phyloP scores from a whole-genome alignment of 2,797 vertebrate species.

The Tinamus major region DNA sequence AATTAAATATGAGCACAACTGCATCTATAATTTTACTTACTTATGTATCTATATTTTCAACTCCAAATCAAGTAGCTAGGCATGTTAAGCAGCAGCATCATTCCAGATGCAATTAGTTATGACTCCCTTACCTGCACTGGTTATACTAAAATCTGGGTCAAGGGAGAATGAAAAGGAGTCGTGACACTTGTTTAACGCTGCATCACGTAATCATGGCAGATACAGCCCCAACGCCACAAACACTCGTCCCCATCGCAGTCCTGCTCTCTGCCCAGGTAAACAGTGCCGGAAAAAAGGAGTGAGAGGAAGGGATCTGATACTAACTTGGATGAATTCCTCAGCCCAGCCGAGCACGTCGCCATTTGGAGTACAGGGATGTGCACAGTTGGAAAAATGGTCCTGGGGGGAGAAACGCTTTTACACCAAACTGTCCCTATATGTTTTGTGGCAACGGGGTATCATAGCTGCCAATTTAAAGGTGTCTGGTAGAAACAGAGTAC shows the following conservation, averaged over 20 bases:
- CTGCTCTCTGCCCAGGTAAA: neutral
- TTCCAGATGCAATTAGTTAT: constrained; percentile 26
- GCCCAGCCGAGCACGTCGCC: too few species aligned
- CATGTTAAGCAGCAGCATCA: neutral
- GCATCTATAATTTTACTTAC: constrained; percentile 7
- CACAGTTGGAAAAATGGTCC: rapidly evolving
- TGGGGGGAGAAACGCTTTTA: neutral
- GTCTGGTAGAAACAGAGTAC: neutral
- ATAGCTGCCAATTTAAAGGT: neutral
- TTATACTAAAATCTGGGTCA: constrained; percentile 34
- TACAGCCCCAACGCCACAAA: neutral
- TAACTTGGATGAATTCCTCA: neutral
- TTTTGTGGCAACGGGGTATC: neutral
- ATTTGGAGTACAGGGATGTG: neutral
- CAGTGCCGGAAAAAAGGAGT: neutral
- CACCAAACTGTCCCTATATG: rapidly evolving
- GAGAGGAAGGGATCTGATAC: neutral
- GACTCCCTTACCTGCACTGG: neutral
- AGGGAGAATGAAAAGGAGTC: neutral
- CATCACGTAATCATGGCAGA: neutral
- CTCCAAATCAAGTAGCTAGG: neutral
- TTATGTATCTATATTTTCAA: neutral
- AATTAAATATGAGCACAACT: neutral
- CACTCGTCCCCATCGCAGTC: neutral
- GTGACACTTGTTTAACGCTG: neutral